Percentiles rank a stretch among this genome's conserved stretches.
Conservation (phyloP, 2,888 invertebrate species). For the Petrolisthes cinctipes region DNA sequence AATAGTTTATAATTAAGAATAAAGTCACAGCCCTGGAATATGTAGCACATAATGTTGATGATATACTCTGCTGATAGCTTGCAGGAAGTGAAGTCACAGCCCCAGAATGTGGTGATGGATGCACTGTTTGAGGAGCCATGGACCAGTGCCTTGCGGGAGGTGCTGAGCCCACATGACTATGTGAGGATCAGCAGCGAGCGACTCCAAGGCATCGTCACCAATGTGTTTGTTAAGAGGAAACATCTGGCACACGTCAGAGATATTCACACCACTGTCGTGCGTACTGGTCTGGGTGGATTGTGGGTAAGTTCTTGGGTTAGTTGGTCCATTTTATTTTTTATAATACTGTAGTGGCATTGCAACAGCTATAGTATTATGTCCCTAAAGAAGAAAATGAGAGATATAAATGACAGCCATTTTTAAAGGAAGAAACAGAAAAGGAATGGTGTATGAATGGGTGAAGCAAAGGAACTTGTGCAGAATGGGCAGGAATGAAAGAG, state of each 20-base stretch:
- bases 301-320: conserved; percentile 78
- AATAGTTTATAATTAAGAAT: background rate
- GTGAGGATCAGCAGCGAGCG: conserved; percentile 53
- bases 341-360: too few relatives aligned
- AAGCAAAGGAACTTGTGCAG: too few relatives aligned
- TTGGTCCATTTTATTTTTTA: too few relatives aligned
- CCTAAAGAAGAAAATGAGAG: too few relatives aligned
- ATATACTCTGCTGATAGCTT: conserved; percentile 73
- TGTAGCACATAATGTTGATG: background rate
- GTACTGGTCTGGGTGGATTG: conserved; percentile 90
- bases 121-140: conserved; percentile 87
- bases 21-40: background rate
- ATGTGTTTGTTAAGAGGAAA: conserved; percentile 82
- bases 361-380: too few relatives aligned
- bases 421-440: too few relatives aligned
- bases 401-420: too few relatives aligned
- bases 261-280: conserved; percentile 88
- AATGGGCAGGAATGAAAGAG: too few relatives aligned
- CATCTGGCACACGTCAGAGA: conserved; percentile 86
- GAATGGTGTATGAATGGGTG: too few relatives aligned
- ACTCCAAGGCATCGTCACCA: conserved; percentile 80
- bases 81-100: conserved; percentile 91
- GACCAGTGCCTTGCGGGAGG: conserved; percentile 78
- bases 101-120: conserved; percentile 85
- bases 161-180: conserved; percentile 75